Conservation (phyloP, 2,113 vertebrate genomes). For the Scartelaos histophorus region DNA sequence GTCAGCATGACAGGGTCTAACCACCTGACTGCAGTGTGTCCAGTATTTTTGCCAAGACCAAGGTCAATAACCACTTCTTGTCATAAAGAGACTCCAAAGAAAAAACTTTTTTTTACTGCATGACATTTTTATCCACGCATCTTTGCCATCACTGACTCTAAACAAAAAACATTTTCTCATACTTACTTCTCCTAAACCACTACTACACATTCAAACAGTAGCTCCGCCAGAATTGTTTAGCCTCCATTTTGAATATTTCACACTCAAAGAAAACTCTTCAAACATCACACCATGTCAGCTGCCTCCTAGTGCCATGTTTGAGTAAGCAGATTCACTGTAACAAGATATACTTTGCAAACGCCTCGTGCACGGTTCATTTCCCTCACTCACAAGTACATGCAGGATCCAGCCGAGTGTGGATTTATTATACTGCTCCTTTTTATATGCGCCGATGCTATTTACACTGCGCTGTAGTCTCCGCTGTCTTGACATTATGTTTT, state of each 20-base stretch:
- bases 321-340: slow-evolving; percentile 15
- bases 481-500: slow-evolving; percentile 6
- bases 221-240: not conserved
- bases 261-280: not conserved
- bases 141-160: too few species aligned
- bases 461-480: slow-evolving; percentile 7
- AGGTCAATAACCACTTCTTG: not conserved
- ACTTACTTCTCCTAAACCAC: not conserved
- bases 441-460: slow-evolving; percentile 20
- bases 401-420: slow-evolving; percentile 11
- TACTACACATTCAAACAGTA: not conserved
- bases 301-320: slow-evolving; percentile 5
- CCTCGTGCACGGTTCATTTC: slow-evolving; percentile 20
- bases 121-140: not conserved
- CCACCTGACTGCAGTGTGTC: not conserved
- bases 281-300: slow-evolving; percentile 1
- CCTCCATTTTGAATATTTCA: not conserved
- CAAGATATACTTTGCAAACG: slow-evolving; percentile 19
- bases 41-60: not conserved
- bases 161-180: not conserved
- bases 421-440: slow-evolving; percentile 6
- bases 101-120: not conserved
- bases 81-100: not conserved
- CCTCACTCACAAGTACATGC: not conserved
- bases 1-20: not conserved